Evolutionary conservation across 2,113 vertebrate genomes (phyloP).

Genomic region (Cheirogaleus medius): DNA sequence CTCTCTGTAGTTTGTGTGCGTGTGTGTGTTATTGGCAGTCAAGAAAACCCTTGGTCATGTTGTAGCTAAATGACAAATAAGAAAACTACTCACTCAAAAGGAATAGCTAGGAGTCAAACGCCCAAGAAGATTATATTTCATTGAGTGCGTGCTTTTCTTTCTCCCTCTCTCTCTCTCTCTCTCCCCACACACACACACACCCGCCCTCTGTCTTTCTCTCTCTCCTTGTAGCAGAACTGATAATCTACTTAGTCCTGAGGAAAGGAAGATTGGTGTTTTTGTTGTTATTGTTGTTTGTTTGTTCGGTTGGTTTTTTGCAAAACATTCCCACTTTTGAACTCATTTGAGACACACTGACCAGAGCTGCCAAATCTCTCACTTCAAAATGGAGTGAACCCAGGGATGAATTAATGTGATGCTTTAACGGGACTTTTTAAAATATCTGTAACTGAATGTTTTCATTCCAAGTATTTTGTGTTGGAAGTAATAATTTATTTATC

Average conservation of each 20-base stretch:
- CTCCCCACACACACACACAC: too few species aligned
- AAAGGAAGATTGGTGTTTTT: not conserved
- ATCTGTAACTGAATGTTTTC: not conserved
- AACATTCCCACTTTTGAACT: conserved; percentile 35
- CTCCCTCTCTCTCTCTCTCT: too few species aligned
- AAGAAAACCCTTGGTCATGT: not conserved
- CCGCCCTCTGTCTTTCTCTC: not conserved
- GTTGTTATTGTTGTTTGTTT: not conserved
- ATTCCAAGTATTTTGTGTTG: conserved; percentile 48
- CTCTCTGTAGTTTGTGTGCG: not conserved
- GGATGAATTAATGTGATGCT: conserved; percentile 47
- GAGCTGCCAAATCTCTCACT: conserved; percentile 34
- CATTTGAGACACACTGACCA: not conserved
- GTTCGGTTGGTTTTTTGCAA: not conserved
- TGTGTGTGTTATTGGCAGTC: not conserved
- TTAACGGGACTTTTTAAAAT: conserved; percentile 14
- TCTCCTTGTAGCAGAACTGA: not conserved
- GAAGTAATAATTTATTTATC: conserved; percentile 38
- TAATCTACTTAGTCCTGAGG: not conserved
- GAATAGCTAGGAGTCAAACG: not conserved
- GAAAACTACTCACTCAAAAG: not conserved
- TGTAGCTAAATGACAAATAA: not conserved
- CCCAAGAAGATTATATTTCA: not conserved
- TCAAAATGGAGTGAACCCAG: conserved; percentile 52
- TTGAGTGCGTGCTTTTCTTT: not conserved